These are phyloP conservation scores for Suricata suricatta DNA, from an alignment of 2,113 vertebrate species.

Conservation along the genomic window DNA sequence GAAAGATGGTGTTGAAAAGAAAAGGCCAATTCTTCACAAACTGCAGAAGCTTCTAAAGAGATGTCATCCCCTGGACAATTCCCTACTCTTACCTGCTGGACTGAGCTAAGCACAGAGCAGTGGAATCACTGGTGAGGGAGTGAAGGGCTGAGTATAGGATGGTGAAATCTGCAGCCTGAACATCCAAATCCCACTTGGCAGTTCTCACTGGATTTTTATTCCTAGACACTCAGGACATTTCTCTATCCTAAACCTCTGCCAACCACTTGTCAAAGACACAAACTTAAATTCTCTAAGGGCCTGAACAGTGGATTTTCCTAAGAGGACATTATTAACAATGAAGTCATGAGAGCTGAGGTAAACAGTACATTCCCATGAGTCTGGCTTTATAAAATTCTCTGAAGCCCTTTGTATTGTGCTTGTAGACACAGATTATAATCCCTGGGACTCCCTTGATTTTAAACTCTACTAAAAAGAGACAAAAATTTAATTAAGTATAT, in stretches of 20 bases:
- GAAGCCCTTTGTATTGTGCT: not conserved
- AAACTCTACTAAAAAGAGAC: not conserved
- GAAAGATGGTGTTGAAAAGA: not conserved
- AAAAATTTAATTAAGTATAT: not conserved
- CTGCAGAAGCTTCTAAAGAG: not conserved
- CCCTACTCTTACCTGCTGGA: not conserved
- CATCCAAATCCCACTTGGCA: not conserved
- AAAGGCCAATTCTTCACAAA: not conserved
- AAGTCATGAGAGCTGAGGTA: not conserved
- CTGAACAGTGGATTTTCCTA: not conserved
- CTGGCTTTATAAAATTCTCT: not conserved
- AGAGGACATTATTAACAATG: conserved; percentile 41
- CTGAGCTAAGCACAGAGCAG: not conserved
- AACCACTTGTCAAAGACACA: not conserved
- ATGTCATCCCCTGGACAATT: not conserved
- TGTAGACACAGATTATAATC: not conserved
- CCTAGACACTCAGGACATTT: not conserved
- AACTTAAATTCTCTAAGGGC: conserved; percentile 43
- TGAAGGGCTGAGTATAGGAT: not conserved
- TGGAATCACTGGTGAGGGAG: not conserved
- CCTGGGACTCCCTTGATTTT: not conserved
- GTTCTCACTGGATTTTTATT: conserved; percentile 12
- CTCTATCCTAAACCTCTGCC: not conserved
- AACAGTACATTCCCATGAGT: conserved; percentile 43
- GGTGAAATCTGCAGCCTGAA: not conserved